Evolutionary conservation across 2,888 invertebrate species (phyloP).

Genomic region (Acanthosepion pharaonis): DNA sequence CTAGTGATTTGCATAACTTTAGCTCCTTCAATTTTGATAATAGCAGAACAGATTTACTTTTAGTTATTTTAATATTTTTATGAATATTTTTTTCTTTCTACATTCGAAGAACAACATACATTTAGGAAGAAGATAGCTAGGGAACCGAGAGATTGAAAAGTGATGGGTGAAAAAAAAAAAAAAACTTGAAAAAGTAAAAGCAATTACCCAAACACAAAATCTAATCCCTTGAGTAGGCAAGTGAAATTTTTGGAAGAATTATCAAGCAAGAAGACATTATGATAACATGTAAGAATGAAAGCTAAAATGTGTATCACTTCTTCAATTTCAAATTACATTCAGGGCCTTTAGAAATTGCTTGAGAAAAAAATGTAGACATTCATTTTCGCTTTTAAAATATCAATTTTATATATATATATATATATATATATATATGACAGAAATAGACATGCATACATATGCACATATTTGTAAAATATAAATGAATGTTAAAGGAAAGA

Average conservation of each 20-base stretch:
- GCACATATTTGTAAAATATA: too few species aligned
- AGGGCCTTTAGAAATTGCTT: not conserved
- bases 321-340: not conserved
- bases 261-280: not conserved
- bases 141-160: too few species aligned
- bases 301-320: not conserved
- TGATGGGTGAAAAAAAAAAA: too few species aligned
- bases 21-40: not conserved
- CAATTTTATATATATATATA: too few species aligned
- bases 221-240: not conserved
- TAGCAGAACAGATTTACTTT: not conserved
- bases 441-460: too few species aligned
- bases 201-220: not conserved
- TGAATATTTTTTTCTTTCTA: not conserved
- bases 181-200: too few species aligned
- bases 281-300: not conserved
- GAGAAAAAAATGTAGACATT: too few species aligned
- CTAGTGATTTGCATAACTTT: not conserved
- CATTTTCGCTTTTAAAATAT: too few species aligned
- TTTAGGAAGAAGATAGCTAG: too few species aligned
- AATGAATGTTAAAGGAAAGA: too few species aligned
- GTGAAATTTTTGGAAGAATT: not conserved
- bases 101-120: not conserved
- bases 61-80: not conserved
- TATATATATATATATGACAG: too few species aligned